These are phyloP conservation scores for Bimastos eiseni DNA, from an alignment of 2,888 invertebrate genomes.

Conservation along the genomic window DNA sequence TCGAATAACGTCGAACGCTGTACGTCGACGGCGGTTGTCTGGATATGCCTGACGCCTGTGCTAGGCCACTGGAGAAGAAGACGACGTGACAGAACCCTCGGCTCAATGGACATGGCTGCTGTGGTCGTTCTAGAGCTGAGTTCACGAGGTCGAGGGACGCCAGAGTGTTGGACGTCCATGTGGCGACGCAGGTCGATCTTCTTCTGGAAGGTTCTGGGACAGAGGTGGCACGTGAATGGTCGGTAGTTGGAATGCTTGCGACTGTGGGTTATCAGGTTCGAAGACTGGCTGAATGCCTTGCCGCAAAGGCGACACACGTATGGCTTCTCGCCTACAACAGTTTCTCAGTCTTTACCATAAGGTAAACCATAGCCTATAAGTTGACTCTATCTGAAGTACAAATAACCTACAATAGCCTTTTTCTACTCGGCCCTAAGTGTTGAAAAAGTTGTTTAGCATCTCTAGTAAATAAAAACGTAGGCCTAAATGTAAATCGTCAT, in stretches of 20 bases:
- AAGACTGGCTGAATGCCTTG: conserved; percentile 95
- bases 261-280: conserved; percentile 92
- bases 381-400: background rate
- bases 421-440: too few relatives aligned
- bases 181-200: conserved; percentile 87
- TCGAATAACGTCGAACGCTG: background rate
- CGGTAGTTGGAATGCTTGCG: conserved; percentile 98
- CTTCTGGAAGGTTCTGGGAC: conserved; percentile 81
- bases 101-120: background rate
- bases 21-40: background rate
- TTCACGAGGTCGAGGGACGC: background rate
- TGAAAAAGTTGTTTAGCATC: too few relatives aligned
- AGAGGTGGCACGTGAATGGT: conserved; percentile 93
- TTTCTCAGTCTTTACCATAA: background rate
- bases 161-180: conserved; percentile 84
- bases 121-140: conserved; percentile 14
- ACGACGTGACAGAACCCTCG: background rate
- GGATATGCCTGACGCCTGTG: background rate
- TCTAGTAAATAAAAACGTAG: too few relatives aligned
- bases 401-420: too few relatives aligned
- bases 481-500: too few relatives aligned
- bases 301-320: conserved; percentile 97
- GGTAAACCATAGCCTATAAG: background rate
- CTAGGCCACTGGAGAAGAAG: background rate
- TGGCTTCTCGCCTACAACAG: conserved; percentile 85